These are phyloP conservation scores for Poeciliopsis occidentalis DNA, from an alignment of 2,113 vertebrate species.

Conservation along the genomic window DNA sequence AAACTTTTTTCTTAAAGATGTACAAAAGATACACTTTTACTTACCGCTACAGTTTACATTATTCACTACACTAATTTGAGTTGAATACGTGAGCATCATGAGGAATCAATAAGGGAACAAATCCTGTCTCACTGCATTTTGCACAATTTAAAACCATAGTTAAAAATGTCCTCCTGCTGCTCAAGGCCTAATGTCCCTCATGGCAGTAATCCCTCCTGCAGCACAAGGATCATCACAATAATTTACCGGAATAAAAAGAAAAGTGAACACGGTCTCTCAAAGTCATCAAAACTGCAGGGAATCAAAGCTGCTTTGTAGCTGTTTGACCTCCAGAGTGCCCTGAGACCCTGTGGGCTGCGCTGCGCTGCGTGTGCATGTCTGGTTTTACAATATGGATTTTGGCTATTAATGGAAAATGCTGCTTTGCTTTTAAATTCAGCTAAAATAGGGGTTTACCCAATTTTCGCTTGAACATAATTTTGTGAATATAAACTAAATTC, in stretches of 20 bases:
- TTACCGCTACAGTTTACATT: background rate
- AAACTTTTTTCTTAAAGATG: constrained; percentile 23
- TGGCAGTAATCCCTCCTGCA: constrained; percentile 44
- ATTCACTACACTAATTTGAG: background rate
- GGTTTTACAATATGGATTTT: constrained; percentile 22
- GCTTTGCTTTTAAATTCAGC: background rate
- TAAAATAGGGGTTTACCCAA: background rate
- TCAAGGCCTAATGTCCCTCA: constrained; percentile 28
- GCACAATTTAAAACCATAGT: constrained; percentile 9
- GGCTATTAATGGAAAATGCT: constrained; percentile 23
- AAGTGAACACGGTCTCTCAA: constrained; percentile 55
- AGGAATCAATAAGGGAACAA: background rate
- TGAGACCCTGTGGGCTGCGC: constrained; percentile 34
- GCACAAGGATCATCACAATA: constrained; percentile 43
- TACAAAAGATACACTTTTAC: background rate
- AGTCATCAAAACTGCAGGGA: constrained; percentile 59
- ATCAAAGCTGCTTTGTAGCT: constrained; percentile 29
- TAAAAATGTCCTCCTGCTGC: constrained; percentile 16
- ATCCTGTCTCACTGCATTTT: background rate
- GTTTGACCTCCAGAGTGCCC: constrained; percentile 59
- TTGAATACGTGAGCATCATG: background rate
- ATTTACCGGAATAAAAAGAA: constrained; percentile 43
- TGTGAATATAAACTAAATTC: constrained; percentile 18
- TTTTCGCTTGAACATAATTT: background rate
- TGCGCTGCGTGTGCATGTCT: constrained; percentile 18